Percentiles rank a stretch among this genome's conserved stretches.
Evolutionary conservation across 1,140 invertebrate genomes (phyloP).

Genomic region (Aphaenogaster floridana): DNA sequence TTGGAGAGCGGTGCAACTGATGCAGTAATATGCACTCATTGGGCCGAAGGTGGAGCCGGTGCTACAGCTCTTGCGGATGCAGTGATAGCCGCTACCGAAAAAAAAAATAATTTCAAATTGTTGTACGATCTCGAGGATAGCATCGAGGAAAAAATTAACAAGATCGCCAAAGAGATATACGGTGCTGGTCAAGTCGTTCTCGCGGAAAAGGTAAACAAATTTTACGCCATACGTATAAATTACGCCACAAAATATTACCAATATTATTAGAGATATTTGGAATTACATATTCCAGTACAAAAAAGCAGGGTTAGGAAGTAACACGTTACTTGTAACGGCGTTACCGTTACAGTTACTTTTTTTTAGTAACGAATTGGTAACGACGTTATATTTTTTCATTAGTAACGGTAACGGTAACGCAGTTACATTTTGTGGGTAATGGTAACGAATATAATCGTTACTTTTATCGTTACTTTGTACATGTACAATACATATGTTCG

Average conservation of each 20-base stretch:
- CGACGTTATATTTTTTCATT: too few species aligned
- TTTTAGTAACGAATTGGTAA: too few species aligned
- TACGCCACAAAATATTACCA: not conserved
- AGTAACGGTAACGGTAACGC: too few species aligned
- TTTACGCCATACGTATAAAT: not conserved
- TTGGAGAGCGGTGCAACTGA: conserved; percentile 93
- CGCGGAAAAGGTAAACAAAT: conserved; percentile 88
- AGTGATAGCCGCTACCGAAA: conserved; percentile 92
- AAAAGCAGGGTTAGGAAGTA: not conserved
- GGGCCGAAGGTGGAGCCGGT: conserved; percentile 96
- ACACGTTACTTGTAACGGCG: too few species aligned
- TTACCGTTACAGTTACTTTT: too few species aligned
- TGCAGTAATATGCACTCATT: conserved; percentile 96
- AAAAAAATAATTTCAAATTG: conserved; percentile 90
- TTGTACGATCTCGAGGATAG: conserved; percentile 94
- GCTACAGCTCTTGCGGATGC: conserved; percentile 95
- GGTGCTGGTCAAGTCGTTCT: conserved; percentile 96
- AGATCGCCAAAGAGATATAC: conserved; percentile 97
- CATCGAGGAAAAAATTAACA: conserved; percentile 96
- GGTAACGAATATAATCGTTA: too few species aligned
- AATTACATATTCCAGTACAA: not conserved
- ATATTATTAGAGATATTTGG: conserved; percentile 2
- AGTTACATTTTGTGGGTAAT: too few species aligned
- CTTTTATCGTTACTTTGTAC: too few species aligned
- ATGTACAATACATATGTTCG: too few species aligned